These are phyloP conservation scores for Donacobius atricapilla DNA, from an alignment of 2,113 vertebrate species.

Conservation along the genomic window DNA sequence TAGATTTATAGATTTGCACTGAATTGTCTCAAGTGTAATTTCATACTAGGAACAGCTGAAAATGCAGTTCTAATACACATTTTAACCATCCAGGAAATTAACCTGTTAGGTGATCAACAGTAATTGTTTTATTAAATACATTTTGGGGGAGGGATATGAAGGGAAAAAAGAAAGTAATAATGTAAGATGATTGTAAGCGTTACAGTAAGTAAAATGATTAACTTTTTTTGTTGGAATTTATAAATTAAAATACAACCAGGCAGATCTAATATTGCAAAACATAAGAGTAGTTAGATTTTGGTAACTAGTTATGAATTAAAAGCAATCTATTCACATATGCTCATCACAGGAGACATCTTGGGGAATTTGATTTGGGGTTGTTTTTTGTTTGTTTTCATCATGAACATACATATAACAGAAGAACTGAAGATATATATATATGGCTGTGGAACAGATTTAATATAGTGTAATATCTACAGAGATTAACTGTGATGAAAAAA, in stretches of 20 bases:
- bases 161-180: background rate
- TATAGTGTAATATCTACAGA: background rate
- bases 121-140: background rate
- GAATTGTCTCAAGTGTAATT: background rate
- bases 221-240: background rate
- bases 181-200: background rate
- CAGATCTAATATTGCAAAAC: background rate
- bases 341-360: background rate
- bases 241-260: background rate
- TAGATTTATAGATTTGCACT: background rate
- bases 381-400: background rate
- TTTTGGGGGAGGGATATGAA: background rate
- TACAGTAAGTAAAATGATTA: background rate
- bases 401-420: background rate
- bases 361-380: background rate
- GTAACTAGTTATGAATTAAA: background rate
- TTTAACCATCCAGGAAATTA: constrained; percentile 1
- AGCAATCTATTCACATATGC: background rate
- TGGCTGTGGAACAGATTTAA: background rate
- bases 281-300: background rate
- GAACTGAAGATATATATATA: constrained; percentile 30
- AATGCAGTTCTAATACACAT: background rate
- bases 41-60: background rate
- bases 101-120: background rate
- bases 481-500: constrained; percentile 36